phyloP scores from a whole-genome alignment of 30 jellyfish, hydroid and myxozoan genomes.

The Catostylus mosaicus region DNA sequence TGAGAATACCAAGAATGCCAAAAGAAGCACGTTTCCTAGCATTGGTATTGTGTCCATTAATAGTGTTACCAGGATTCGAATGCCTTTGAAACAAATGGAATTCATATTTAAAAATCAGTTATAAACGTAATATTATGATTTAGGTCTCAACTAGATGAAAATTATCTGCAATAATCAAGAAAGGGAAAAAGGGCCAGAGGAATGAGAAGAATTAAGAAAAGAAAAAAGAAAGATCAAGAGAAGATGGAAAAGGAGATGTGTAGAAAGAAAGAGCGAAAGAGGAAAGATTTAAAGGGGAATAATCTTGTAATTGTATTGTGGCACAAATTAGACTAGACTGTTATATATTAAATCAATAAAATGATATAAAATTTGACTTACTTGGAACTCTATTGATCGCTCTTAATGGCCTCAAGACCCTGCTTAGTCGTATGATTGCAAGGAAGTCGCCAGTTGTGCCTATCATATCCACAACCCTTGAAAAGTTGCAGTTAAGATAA shows the following conservation, averaged over 20 bases:
- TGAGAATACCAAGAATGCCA: conserved; percentile 87
- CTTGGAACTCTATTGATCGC: conserved; percentile 98
- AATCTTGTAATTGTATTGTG: too few species aligned
- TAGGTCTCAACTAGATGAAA: background rate
- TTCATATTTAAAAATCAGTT: too few species aligned
- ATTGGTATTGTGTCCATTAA: conserved; percentile 96
- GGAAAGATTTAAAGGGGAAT: too few species aligned
- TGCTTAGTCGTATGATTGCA: conserved; percentile 75
- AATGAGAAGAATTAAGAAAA: background rate
- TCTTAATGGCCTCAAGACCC: conserved; percentile 89
- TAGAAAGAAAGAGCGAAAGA: too few species aligned
- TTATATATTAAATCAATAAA: too few species aligned
- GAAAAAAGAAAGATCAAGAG: background rate
- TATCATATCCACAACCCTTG: conserved; percentile 69
- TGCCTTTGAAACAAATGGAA: conserved; percentile 64
- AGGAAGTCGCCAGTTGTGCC: conserved; percentile 84
- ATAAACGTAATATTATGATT: background rate
- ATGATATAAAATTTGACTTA: conserved; percentile 22
- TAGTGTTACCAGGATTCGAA: conserved; percentile 85
- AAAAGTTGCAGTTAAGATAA: too few species aligned
- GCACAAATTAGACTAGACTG: too few species aligned
- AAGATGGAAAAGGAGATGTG: too few species aligned
- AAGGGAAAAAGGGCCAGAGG: background rate
- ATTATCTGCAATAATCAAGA: background rate
- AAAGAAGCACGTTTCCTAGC: conserved; percentile 90